Evolutionary conservation across 2,113 vertebrate species (phyloP).

Genomic region (Thryonomys swinderianus): DNA sequence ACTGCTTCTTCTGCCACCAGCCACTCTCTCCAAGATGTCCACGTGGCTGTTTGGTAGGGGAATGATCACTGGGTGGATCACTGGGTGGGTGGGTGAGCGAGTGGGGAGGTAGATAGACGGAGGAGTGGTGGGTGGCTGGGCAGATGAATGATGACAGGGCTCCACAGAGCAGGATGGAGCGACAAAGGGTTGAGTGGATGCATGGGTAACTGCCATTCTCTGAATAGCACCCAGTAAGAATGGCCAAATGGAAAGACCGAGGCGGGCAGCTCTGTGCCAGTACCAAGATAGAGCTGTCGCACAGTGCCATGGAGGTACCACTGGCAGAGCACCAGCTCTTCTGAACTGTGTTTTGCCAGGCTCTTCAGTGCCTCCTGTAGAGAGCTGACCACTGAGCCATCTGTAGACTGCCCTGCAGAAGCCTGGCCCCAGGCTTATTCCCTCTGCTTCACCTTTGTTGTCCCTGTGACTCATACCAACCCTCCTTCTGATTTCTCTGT

Average conservation of each 20-base stretch:
- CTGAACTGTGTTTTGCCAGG: background rate
- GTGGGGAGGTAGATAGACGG: fast-evolving
- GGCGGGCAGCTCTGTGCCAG: background rate
- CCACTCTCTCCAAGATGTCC: background rate
- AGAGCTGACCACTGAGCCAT: background rate
- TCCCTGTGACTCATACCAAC: background rate
- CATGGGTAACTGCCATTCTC: too few relatives aligned
- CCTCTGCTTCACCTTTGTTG: background rate
- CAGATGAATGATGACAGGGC: background rate
- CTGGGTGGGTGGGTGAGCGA: fast-evolving
- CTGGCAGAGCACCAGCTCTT: background rate
- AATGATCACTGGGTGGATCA: too few relatives aligned
- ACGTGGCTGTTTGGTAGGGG: too few relatives aligned
- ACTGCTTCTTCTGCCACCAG: fast-evolving
- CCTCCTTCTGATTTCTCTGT: background rate
- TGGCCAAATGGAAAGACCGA: background rate
- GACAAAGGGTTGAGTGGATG: too few relatives aligned
- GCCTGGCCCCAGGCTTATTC: background rate
- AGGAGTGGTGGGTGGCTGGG: too few relatives aligned
- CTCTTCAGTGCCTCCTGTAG: background rate
- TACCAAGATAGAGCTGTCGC: background rate
- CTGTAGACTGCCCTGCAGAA: background rate
- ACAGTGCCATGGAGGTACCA: background rate
- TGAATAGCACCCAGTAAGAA: too few relatives aligned
- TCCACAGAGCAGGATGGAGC: too few relatives aligned